These are phyloP conservation scores for Drosophila arawakana DNA, from an alignment of 1,140 invertebrate genomes.

Conservation along the genomic window DNA sequence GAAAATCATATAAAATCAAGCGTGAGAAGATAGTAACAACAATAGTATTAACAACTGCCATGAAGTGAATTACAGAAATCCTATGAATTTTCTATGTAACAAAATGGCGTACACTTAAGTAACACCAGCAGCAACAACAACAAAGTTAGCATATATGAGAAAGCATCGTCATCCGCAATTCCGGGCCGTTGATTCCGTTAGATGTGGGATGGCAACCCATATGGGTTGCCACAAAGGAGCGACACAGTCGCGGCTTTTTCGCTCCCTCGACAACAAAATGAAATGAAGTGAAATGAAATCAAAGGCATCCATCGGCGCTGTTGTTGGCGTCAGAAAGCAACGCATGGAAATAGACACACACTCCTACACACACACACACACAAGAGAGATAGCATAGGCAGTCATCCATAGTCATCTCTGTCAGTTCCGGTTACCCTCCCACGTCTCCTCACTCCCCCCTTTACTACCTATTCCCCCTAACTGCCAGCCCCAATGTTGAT, in stretches of 20 bases:
- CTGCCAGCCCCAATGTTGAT: conserved; percentile 61
- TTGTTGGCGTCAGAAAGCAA: conserved; percentile 54
- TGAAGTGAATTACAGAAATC: conserved; percentile 59
- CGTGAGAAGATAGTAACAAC: conserved; percentile 11
- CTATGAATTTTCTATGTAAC: conserved; percentile 53
- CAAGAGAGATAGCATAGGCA: conserved; percentile 15
- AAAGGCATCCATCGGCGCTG: conserved; percentile 69
- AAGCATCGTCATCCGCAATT: conserved; percentile 59
- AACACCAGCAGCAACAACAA: conserved; percentile 14
- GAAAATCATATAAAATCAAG: conserved; percentile 30
- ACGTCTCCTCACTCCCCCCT: background rate
- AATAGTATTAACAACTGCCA: conserved; percentile 36
- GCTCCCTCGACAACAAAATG: conserved; percentile 64
- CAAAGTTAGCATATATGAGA: conserved; percentile 25
- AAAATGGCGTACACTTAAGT: conserved; percentile 45
- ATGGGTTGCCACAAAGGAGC: conserved; percentile 39
- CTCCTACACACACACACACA: background rate
- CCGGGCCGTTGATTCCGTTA: conserved; percentile 58
- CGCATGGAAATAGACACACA: conserved; percentile 57
- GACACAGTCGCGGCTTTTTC: conserved; percentile 46
- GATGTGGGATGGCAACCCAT: conserved; percentile 29
- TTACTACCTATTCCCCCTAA: background rate
- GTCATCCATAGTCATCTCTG: conserved; percentile 13
- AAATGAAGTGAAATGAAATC: conserved; percentile 82
- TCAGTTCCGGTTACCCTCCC: conserved; percentile 26